phyloP scores from a whole-genome alignment of 2,888 invertebrate species.

The Agelastica alni region DNA sequence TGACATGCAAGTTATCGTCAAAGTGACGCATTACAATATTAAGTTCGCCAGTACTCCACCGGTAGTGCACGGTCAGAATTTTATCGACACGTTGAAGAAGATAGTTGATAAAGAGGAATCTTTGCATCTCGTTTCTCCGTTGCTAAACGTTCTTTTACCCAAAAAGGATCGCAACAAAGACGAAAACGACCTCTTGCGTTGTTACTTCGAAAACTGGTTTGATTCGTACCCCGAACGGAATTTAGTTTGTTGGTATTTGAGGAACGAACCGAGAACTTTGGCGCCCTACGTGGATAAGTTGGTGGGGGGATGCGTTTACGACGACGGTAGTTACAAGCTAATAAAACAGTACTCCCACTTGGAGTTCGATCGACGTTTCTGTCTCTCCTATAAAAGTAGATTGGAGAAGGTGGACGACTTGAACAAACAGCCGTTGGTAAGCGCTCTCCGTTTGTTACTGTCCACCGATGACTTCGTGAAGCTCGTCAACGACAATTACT shows the following conservation, averaged over 20 bases:
- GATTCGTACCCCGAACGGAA: not conserved
- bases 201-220: constrained; percentile 21
- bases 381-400: constrained; percentile 12
- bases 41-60: not conserved
- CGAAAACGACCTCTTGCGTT: constrained; percentile 23
- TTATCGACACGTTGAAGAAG: not conserved
- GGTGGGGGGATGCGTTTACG: not conserved
- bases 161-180: constrained; percentile 21
- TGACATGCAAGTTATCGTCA: not conserved
- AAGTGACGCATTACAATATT: constrained; percentile 11
- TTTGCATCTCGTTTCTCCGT: not conserved
- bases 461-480: constrained; percentile 30
- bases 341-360: constrained; percentile 30
- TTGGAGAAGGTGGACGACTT: constrained; percentile 2
- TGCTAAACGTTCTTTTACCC: constrained; percentile 2
- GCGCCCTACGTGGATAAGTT: constrained; percentile 23
- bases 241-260: constrained; percentile 23
- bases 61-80: not conserved
- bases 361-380: constrained; percentile 26
- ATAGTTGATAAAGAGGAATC: not conserved
- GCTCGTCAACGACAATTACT: constrained; percentile 26
- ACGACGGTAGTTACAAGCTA: not conserved
- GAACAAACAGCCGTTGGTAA: constrained; percentile 12
- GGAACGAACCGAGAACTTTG: constrained; percentile 28
- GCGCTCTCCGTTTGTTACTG: constrained; percentile 26